These are phyloP conservation scores for Excalfactoria chinensis DNA, from an alignment of 2,113 vertebrate genomes.

Conservation along the genomic window DNA sequence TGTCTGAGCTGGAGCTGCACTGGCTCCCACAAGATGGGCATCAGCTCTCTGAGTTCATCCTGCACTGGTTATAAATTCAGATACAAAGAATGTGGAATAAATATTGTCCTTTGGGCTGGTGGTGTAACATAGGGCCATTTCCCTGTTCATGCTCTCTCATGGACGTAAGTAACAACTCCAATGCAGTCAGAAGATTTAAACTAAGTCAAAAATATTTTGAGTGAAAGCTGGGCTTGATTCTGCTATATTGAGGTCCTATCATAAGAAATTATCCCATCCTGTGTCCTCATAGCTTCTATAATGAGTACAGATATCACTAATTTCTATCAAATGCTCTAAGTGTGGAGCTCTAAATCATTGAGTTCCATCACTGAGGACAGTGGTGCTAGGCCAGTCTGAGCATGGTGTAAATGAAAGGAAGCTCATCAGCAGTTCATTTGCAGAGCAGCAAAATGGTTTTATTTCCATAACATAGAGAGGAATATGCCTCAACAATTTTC, in stretches of 20 bases:
- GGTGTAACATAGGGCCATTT: background rate
- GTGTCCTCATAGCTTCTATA: background rate
- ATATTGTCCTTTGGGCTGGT: background rate
- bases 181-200: background rate
- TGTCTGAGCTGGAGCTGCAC: too few relatives aligned
- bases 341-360: background rate
- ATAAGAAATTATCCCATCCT: background rate
- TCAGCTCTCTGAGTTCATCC: background rate
- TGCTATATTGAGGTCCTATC: background rate
- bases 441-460: background rate
- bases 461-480: background rate
- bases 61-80: background rate
- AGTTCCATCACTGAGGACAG: background rate
- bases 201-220: background rate
- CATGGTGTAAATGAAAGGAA: background rate
- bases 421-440: background rate
- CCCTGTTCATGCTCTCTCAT: background rate
- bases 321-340: background rate
- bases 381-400: background rate
- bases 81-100: background rate
- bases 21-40: background rate
- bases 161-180: background rate
- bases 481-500: background rate
- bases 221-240: background rate
- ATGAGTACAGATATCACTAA: fast-evolving